These are phyloP conservation scores for Sinodicranocentrus sp. DNA, from an alignment of 2,888 invertebrate species.

Conservation along the genomic window DNA sequence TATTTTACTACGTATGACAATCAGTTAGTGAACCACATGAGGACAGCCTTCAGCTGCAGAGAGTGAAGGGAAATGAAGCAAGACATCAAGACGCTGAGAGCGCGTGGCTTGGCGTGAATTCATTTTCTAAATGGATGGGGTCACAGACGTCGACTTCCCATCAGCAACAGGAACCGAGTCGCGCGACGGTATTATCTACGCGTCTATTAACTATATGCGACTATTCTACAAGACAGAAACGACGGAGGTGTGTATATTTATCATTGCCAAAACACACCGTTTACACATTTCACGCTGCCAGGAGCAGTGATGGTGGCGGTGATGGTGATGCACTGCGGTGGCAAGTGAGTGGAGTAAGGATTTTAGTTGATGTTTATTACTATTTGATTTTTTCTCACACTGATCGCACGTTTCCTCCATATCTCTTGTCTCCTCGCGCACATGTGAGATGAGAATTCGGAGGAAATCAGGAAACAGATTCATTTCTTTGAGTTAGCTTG, in stretches of 20 bases:
- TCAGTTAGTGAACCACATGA: slow-evolving; percentile 60
- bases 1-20: neutral
- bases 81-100: slow-evolving; percentile 60
- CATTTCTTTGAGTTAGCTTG: neutral
- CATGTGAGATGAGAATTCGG: neutral
- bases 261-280: slow-evolving; percentile 60
- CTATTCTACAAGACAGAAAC: slow-evolving; percentile 33
- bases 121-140: slow-evolving; percentile 70
- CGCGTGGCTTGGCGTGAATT: slow-evolving; percentile 70
- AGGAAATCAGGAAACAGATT: slow-evolving; percentile 31
- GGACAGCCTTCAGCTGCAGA: slow-evolving; percentile 52
- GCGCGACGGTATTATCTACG: slow-evolving; percentile 37
- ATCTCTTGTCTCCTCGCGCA: neutral
- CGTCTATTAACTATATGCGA: slow-evolving; percentile 24
- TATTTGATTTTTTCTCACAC: slow-evolving; percentile 24
- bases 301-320: slow-evolving; percentile 18
- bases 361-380: slow-evolving; percentile 20
- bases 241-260: slow-evolving; percentile 42
- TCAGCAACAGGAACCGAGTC: slow-evolving; percentile 53
- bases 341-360: slow-evolving; percentile 12
- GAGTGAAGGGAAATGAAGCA: slow-evolving; percentile 61
- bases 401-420: slow-evolving; percentile 12
- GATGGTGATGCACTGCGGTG: slow-evolving; percentile 23
- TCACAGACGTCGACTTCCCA: slow-evolving; percentile 59
- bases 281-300: slow-evolving; percentile 27